These are phyloP conservation scores for Drosophila paulistorum DNA, from an alignment of 1,140 invertebrate genomes.

Conservation along the genomic window DNA sequence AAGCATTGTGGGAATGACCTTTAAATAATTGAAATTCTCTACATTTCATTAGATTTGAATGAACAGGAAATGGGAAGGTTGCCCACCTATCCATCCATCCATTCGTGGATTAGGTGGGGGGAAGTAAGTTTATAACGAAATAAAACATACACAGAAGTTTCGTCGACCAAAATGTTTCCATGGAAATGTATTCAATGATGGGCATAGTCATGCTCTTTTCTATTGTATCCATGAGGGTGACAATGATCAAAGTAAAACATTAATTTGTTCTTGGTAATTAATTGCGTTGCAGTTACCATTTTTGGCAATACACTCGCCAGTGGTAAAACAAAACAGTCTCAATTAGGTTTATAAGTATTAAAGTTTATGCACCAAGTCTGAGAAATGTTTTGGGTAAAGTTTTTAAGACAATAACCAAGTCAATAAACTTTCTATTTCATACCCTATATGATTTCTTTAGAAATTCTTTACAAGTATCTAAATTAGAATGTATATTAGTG, in stretches of 20 bases:
- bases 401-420: no score
- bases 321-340: no score
- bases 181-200: not conserved
- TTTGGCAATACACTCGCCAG: not conserved
- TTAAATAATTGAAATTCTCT: not conserved
- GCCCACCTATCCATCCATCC: not conserved
- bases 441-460: no score
- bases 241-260: not conserved
- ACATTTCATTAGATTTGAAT: not conserved
- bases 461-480: no score
- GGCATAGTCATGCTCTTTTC: not conserved
- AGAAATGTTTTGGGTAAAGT: no score
- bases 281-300: not conserved
- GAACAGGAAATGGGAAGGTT: not conserved
- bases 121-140: no score
- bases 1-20: constrained; percentile 1
- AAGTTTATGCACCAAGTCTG: no score
- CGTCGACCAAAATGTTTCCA: not conserved
- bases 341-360: no score
- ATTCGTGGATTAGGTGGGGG: not conserved
- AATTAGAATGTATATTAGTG: no score
- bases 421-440: no score
- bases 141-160: not conserved
- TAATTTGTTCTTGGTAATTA: not conserved
- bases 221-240: not conserved